A percentile compares a stretch with the other conserved stretches of the same genome.
Evolutionary conservation across 2,797 vertebrate species (phyloP).

Genomic region (Sebastes matsubarae): DNA sequence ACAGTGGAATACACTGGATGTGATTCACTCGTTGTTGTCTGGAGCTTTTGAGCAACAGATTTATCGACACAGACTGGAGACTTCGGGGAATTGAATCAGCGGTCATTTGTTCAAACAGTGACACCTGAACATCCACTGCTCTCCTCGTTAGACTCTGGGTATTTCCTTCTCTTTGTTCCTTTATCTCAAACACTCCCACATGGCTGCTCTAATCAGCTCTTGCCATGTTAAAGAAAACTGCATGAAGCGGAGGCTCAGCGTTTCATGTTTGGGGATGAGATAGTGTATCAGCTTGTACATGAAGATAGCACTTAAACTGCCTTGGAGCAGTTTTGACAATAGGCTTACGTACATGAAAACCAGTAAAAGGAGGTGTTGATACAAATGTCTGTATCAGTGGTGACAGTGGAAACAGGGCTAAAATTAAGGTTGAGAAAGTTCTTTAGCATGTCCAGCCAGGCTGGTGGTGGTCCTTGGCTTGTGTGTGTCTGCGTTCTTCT

Average conservation of each 20-base stretch:
- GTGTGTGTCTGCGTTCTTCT: not conserved
- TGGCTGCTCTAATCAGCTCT: constrained; percentile 38
- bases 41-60: not conserved
- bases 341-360: not conserved
- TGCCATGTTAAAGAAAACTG: constrained; percentile 33
- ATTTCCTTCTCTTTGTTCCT: constrained; percentile 60
- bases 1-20: constrained; percentile 31
- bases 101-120: not conserved
- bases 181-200: constrained; percentile 52
- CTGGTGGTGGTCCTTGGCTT: not conserved
- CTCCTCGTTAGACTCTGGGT: not conserved
- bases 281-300: constrained; percentile 29
- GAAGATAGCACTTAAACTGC: constrained; percentile 1
- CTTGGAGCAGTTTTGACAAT: not conserved
- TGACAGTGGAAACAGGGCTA: not conserved
- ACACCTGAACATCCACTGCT: constrained; percentile 40
- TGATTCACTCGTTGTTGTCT: constrained; percentile 54
- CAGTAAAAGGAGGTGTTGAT: not conserved
- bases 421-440: not conserved
- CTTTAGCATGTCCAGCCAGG: not conserved
- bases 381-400: not conserved
- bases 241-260: not conserved
- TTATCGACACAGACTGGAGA: constrained; percentile 18
- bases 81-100: not conserved
- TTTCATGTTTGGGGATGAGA: constrained; percentile 31